Base-by-base conservation (phyloP, 2,888 invertebrate genomes). In the Camponotus fellah region DNA sequence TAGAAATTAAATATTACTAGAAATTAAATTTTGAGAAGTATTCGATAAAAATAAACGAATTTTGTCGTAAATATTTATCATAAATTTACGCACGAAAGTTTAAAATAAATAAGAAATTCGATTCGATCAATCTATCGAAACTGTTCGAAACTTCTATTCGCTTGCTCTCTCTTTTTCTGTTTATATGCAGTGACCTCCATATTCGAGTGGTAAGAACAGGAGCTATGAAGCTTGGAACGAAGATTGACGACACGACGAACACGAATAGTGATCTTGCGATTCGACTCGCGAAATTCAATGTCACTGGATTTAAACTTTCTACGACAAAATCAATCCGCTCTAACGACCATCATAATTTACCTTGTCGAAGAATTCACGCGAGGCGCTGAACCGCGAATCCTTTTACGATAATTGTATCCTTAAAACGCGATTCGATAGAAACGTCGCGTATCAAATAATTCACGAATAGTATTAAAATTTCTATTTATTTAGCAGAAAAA, bases 211-310 rank as follows among this genome's bases (percentile, higher is more conserved):
- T 66, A 66, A 66, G 56, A 56, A 56, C 68, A 56, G 32, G 14
- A n/a, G 14, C 3, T 40, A 2, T 58, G 26, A 40, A 56, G 21
- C 43, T 14, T 14, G 56, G 32, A 68, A 68, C 68, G 68, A 77
- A 77, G 77, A 77, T 77, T 77, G 77, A 77, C 77, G 77, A 77
- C 68, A 58, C 66, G 49, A 68, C 75, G 64, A 43, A 56, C 46
- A 46, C 46, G 64, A 76, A 76, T 68, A 56, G 68, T 26, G 26
- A 26, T 66, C 77, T 66, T 37, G 68, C 68, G 68, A 43, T 68
- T 68, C 68, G 32, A 77, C 68, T 77, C 68, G 77, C 68, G 56
- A 77, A 77, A 77, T 68, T 77, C 68, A 58, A 68, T 43, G 77
- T 77, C 77, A 58, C 14, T 43, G 21, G 68, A 77, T 77, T 77